phyloP scores from a whole-genome alignment of 2,888 invertebrate species.

The Pherbina coryleti region DNA sequence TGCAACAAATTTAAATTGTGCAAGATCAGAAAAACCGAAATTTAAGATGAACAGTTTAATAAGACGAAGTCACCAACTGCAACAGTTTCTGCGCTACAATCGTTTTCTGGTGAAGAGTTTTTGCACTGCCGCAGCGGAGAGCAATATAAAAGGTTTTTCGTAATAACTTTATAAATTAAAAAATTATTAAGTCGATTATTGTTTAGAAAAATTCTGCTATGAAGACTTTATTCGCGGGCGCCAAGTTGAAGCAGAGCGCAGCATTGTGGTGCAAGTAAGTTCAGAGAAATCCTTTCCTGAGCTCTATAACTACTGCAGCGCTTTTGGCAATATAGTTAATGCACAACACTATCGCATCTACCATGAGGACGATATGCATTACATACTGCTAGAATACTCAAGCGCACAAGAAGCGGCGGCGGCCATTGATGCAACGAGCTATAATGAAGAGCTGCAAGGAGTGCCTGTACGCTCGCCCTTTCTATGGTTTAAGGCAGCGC shows the following conservation, averaged over 20 bases:
- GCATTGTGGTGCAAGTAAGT: conserved; percentile 82
- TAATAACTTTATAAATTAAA: background rate
- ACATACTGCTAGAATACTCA: conserved; percentile 81
- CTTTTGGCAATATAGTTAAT: conserved; percentile 75
- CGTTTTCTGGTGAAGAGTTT: conserved; percentile 51
- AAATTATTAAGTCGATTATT: background rate
- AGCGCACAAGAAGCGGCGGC: conserved; percentile 72
- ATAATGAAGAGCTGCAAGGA: conserved; percentile 73
- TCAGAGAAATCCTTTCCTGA: conserved; percentile 78
- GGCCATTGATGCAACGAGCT: conserved; percentile 73
- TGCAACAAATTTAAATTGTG: background rate
- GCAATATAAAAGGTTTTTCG: conserved; percentile 39
- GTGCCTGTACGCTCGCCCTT: conserved; percentile 79
- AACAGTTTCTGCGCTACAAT: conserved; percentile 8
- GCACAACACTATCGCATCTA: conserved; percentile 74
- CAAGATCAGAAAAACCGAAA: background rate
- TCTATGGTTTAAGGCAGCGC: conserved; percentile 77
- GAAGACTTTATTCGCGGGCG: conserved; percentile 74
- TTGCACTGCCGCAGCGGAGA: conserved; percentile 33
- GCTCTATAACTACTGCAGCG: conserved; percentile 78
- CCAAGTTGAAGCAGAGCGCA: conserved; percentile 76
- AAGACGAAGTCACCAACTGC: conserved; percentile 46
- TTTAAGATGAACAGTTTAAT: conserved; percentile 53
- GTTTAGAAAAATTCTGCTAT: conserved; percentile 61
- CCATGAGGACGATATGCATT: conserved; percentile 74